Conservation (phyloP, 64 coral and sea anemone genomes). For the Acropora tenuis region DNA sequence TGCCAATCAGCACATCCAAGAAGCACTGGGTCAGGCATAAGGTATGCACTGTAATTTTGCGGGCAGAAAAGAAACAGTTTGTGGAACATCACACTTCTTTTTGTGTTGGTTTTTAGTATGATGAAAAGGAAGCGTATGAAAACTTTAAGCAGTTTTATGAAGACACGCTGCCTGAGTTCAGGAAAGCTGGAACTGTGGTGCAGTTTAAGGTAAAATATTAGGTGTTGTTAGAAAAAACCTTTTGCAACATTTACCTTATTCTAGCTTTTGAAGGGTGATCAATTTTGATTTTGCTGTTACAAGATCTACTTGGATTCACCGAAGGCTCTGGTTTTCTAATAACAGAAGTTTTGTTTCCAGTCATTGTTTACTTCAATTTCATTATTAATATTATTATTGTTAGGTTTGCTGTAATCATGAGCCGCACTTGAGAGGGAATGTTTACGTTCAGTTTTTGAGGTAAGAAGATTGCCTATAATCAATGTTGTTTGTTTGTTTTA, state of each 20-base stretch:
- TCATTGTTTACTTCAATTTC: not conserved
- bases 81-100: not conserved
- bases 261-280: too few relatives aligned
- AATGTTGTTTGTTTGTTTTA: too few relatives aligned
- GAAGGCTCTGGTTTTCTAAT: too few relatives aligned
- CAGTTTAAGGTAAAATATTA: conserved; percentile 85
- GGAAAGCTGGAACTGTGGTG: conserved; percentile 78
- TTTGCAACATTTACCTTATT: not conserved
- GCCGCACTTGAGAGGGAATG: conserved; percentile 93
- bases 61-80: not conserved
- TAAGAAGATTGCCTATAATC: not conserved
- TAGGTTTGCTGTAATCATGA: conserved; percentile 99
- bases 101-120: conserved; percentile 65
- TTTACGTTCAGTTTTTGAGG: conserved; percentile 93
- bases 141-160: conserved; percentile 88
- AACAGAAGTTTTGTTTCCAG: too few relatives aligned
- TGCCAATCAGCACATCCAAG: too few relatives aligned
- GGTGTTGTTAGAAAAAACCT: too few relatives aligned
- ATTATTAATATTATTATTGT: not conserved
- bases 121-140: conserved; percentile 90
- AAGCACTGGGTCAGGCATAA: too few relatives aligned
- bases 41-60: too few relatives aligned
- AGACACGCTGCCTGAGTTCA: conserved; percentile 91
- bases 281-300: too few relatives aligned
- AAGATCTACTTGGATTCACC: too few relatives aligned